Base-by-base conservation (phyloP, 1,140 invertebrate genomes). In the Drosophila rufa region DNA sequence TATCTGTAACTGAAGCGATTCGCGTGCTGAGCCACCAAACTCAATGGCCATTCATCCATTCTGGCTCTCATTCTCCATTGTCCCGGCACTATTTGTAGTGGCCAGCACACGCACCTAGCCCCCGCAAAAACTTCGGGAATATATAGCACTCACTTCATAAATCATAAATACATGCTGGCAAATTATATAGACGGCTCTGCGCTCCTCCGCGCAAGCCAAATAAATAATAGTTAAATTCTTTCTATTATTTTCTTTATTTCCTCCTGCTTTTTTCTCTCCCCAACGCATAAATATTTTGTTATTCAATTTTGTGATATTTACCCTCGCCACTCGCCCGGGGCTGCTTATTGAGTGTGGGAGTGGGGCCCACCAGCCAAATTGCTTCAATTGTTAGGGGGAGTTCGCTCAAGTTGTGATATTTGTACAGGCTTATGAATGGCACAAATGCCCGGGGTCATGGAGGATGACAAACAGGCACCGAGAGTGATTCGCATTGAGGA, bases 221-320 rank as follows among this genome's bases (percentile, higher is more conserved):
- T 89, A 87, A 87, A 87, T 87, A 87, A 87, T 87, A 87, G 83
- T 87, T 87, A 84, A 87, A 87, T 84, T 80, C 75, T 56, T 68
- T 69, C 74, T 66, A 55, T 70, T 70, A 68, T 58, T 74, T 42
- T 55, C 51, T 38, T 55, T 55, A 36, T 36, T 36, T 36, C 33
- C 9, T 22, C 19, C 11, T 40, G 22, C 22, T 66, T 60, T 48
- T n/a, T 38, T 38, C 36, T 47, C 48, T 40, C 59, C 17, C 51
- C 50, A 50, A 71, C 50, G 71, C 79, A 64, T 62, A 76, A 84
- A 85, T 75, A 87, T 83, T 86, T 87, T 87, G 76, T 86, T 86
- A 87, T 87, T 89, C 81, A 83, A 86, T 86, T 87, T 89, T 71
- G 82, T 84, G 83, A 82, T 80, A 65, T 80, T 86, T 86, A 86